These are phyloP conservation scores for Hecatera dysodea DNA, from an alignment of 2,888 invertebrate genomes.

Conservation along the genomic window DNA sequence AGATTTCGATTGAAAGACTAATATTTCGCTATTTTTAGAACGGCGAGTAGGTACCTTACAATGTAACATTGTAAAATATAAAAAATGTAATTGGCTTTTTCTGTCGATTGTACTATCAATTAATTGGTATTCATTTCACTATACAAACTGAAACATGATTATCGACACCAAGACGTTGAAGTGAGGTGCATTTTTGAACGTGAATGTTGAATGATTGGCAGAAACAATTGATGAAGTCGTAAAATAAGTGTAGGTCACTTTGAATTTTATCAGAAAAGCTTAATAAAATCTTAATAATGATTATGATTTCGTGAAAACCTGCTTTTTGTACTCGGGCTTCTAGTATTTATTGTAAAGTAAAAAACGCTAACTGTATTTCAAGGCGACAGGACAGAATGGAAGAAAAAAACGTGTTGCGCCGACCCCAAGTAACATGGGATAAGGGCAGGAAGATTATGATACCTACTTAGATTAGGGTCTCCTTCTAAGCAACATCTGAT, in stretches of 20 bases:
- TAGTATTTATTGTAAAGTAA: not conserved
- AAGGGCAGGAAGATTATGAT: too few relatives aligned
- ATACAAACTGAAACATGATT: not conserved
- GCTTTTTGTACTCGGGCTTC: not conserved
- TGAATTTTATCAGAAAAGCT: slow-evolving; percentile 7
- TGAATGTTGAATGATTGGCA: not conserved
- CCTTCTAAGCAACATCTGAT: too few relatives aligned
- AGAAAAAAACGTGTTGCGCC: too few relatives aligned
- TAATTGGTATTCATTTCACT: slow-evolving; percentile 41
- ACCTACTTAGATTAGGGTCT: too few relatives aligned
- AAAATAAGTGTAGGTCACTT: slow-evolving; percentile 2
- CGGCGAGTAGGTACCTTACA: not conserved
- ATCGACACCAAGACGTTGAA: not conserved
- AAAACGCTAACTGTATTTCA: too few relatives aligned
- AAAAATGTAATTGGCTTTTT: not conserved
- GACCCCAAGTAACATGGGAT: too few relatives aligned
- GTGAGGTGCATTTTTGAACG: slow-evolving; percentile 22
- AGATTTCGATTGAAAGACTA: slow-evolving; percentile 1
- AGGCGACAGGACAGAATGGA: too few relatives aligned
- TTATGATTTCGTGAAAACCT: not conserved
- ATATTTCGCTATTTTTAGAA: not conserved
- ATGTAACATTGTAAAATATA: not conserved
- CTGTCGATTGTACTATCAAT: slow-evolving; percentile 15
- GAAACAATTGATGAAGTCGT: slow-evolving; percentile 31
- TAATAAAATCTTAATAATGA: not conserved